Evolutionary conservation across 2,113 vertebrate species (phyloP), one percentile per base, ranked within the genome.

Genomic region (Neogale vison): DNA sequence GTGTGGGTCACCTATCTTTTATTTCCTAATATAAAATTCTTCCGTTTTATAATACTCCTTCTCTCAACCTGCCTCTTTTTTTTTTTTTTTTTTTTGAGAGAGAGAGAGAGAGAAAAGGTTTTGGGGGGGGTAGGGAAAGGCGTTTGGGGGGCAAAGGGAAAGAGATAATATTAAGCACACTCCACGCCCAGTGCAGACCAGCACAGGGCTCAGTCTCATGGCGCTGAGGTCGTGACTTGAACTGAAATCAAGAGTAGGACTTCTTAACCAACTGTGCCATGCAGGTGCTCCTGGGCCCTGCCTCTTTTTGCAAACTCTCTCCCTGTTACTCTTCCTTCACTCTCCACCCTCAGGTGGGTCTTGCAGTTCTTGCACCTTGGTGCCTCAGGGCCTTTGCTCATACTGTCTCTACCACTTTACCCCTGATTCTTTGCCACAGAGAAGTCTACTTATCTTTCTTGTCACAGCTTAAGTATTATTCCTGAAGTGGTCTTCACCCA

Each of bases 291-390:
- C 63, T 65, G 6, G 13, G 63, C 29, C 29, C 63, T 67, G 34
- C 7, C 7, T 71, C 1, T 11, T 52, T 81, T 47, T 29, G 42
- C 31, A 39, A n/a, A 83, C 24, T 71, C 24, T 83, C 17, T 15
- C 2, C 6, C 61, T 13, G 1, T 21, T 26, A 31, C 31, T 34
- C 13, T 24, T 52, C 10, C 8, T 9, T 10, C 18, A 17, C 2
- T 24, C 29, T 72, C 26, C 57, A 52, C 42, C 26, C 29, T 23
- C 23, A 29, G 72, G 42, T 1, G 18, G 45, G 10, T n/a, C 31
- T 72, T 77, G 87, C 6, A 6, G 11, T 52, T 39, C 45, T 67
- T n/a, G 6, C 3, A 26, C n/a, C 39, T 80, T 4, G 42, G 74
- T 74, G 72, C 65, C 29, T 80, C 80, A 26, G 6, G 61, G 4